Evolutionary conservation across 2,113 vertebrate species (phyloP).

Genomic region (Nesogale talazaci): DNA sequence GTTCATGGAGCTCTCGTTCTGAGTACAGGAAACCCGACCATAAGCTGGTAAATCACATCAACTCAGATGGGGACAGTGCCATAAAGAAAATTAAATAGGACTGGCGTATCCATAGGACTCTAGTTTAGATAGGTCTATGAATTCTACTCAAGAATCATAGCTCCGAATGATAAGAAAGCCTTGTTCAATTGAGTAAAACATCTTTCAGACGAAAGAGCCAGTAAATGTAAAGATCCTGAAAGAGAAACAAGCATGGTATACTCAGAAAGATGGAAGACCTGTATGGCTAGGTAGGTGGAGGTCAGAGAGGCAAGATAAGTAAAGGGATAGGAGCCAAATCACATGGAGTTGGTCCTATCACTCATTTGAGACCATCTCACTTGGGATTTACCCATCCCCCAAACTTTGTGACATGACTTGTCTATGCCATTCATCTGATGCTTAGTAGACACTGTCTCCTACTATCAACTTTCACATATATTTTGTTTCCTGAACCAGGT

Average conservation of each 20-base stretch:
- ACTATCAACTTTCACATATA: background rate
- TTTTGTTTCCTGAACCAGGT: background rate
- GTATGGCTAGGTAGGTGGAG: background rate
- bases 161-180: background rate
- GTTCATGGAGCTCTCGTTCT: background rate
- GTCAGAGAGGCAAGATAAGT: background rate
- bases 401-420: background rate
- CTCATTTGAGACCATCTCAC: background rate
- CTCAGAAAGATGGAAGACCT: background rate
- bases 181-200: background rate
- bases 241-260: background rate
- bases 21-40: background rate
- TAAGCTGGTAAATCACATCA: background rate
- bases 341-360: background rate
- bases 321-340: background rate
- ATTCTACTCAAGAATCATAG: background rate
- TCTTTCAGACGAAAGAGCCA: background rate
- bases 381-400: background rate
- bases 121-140: background rate
- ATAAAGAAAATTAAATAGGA: background rate
- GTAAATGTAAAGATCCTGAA: background rate
- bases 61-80: background rate
- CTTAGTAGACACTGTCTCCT: background rate
- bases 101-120: accelerated
- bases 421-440: background rate